Conservation (phyloP, 1,140 invertebrate genomes). For the Tribolium castaneum region DNA sequence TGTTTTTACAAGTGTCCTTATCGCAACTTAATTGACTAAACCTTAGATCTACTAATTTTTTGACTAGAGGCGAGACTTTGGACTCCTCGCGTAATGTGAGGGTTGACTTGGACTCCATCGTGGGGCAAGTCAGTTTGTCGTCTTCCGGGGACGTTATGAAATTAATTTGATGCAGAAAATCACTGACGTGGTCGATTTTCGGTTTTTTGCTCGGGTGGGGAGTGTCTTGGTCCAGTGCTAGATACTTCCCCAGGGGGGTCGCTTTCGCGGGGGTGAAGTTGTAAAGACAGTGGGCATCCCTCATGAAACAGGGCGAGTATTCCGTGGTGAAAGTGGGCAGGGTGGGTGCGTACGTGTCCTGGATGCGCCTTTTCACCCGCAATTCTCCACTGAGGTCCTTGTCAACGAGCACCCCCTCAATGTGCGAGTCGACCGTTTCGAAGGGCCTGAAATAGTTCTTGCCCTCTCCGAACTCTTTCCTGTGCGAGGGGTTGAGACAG, state of each 20-base stretch:
- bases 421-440: slow-evolving; percentile 59
- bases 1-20: slow-evolving; percentile 20
- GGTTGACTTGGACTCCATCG: not conserved
- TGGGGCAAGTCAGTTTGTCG: slow-evolving; percentile 48
- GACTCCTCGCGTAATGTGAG: slow-evolving; percentile 26
- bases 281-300: slow-evolving; percentile 46
- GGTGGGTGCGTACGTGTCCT: slow-evolving; percentile 55
- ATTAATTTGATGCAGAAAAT: slow-evolving; percentile 68
- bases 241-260: slow-evolving; percentile 14
- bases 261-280: not conserved
- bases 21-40: slow-evolving; percentile 52
- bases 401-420: slow-evolving; percentile 52
- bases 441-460: slow-evolving; percentile 59
- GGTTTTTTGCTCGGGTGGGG: slow-evolving; percentile 53
- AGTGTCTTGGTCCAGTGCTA: slow-evolving; percentile 30
- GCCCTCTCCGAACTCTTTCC: slow-evolving; percentile 8
- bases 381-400: slow-evolving; percentile 12
- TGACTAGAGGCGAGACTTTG: slow-evolving; percentile 61
- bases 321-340: slow-evolving; percentile 57
- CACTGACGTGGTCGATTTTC: slow-evolving; percentile 65
- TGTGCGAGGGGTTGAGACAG: slow-evolving; percentile 50
- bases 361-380: not conserved
- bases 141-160: slow-evolving; percentile 67
- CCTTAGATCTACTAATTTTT: slow-evolving; percentile 58
- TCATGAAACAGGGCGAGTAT: slow-evolving; percentile 54